These are phyloP conservation scores for Pteruthius melanotis DNA, from an alignment of 2,113 vertebrate genomes.

Conservation along the genomic window DNA sequence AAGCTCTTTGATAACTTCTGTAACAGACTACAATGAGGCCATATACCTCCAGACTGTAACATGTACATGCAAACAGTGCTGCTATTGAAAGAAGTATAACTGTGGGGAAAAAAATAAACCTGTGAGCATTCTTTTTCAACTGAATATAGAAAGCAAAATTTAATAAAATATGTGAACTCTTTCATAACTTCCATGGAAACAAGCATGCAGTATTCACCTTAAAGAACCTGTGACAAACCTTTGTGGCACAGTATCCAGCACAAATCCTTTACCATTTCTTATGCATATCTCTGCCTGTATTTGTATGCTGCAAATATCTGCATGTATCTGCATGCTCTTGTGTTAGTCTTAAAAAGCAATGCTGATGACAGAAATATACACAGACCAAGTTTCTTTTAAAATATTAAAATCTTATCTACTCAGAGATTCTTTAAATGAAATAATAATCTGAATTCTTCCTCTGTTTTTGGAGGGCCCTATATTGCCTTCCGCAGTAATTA, in stretches of 20 bases:
- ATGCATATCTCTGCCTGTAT: background rate
- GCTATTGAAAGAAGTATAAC: background rate
- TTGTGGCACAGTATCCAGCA: background rate
- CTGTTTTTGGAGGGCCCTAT: background rate
- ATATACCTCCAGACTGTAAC: background rate
- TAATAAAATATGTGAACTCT: background rate
- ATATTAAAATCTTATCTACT: background rate
- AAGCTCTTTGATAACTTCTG: background rate
- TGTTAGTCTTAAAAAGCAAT: background rate
- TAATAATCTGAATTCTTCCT: background rate
- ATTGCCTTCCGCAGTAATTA: background rate
- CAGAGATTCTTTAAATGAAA: slow-evolving; percentile 38
- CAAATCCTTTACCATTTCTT: background rate
- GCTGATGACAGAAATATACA: background rate
- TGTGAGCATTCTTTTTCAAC: background rate
- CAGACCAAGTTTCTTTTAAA: background rate
- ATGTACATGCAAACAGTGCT: background rate
- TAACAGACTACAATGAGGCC: background rate
- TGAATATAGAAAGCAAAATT: background rate
- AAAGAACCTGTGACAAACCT: background rate
- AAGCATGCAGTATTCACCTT: background rate
- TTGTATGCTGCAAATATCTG: background rate
- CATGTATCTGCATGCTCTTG: background rate
- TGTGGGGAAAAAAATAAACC: background rate
- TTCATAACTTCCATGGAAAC: background rate